Evolutionary conservation across 1,140 invertebrate species (phyloP).

Genomic region (Argopecten irradians): DNA sequence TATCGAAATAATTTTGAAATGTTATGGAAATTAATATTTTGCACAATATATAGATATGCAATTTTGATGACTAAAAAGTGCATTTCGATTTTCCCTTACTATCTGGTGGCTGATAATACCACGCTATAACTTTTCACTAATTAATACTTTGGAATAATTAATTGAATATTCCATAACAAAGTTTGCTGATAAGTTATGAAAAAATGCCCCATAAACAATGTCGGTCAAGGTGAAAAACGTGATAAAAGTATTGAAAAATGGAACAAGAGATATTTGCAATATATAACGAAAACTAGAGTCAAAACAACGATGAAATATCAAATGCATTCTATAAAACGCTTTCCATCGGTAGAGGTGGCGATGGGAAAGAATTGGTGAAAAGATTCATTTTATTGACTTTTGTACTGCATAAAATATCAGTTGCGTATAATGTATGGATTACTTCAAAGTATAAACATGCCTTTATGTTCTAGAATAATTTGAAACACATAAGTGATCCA

Average conservation of each 20-base stretch:
- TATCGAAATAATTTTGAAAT: conserved; percentile 13
- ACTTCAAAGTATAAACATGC: no score
- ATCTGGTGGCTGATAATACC: not conserved
- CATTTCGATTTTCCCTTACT: not conserved
- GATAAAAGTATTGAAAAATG: not conserved
- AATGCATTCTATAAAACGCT: no score
- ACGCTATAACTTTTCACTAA: not conserved
- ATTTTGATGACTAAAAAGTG: not conserved
- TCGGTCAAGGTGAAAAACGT: not conserved
- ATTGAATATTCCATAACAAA: not conserved
- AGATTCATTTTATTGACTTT: no score
- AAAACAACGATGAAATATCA: no score
- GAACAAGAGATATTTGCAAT: not conserved
- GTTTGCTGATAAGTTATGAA: not conserved
- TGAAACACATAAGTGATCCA: no score
- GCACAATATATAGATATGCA: conserved; percentile 9
- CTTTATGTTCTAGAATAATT: no score
- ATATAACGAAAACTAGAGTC: not conserved
- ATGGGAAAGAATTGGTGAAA: no score
- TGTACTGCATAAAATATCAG: no score
- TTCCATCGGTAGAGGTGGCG: no score
- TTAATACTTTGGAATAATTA: not conserved
- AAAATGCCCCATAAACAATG: not conserved
- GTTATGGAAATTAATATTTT: conserved; percentile 19
- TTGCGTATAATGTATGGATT: no score